These are phyloP conservation scores for Zaprionus nigranus DNA, from an alignment of 1,140 invertebrate genomes.

Conservation along the genomic window DNA sequence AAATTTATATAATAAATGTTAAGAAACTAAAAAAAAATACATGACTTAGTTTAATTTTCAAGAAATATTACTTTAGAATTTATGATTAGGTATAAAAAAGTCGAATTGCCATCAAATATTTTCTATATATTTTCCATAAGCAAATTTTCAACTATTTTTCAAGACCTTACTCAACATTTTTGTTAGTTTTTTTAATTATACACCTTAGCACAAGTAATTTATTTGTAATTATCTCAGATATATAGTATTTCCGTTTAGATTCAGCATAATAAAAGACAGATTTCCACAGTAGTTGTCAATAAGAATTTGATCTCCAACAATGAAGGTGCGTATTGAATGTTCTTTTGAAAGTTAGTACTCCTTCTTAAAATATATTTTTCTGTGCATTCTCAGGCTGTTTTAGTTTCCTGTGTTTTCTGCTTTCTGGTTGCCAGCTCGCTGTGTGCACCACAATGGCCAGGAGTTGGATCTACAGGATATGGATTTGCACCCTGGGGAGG, in stretches of 20 bases:
- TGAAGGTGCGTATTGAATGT: constrained; percentile 56
- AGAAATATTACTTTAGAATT: background rate
- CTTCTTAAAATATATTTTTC: background rate
- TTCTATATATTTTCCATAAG: background rate
- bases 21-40: background rate
- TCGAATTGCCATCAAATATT: background rate
- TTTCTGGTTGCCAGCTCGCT: constrained; percentile 27
- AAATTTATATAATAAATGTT: background rate
- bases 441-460: constrained; percentile 54
- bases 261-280: constrained; percentile 27
- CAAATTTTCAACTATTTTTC: background rate
- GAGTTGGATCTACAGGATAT: constrained; percentile 48
- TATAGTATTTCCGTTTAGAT: constrained; percentile 53
- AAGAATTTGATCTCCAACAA: constrained; percentile 39
- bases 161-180: constrained; percentile 9
- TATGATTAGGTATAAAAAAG: no score
- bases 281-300: constrained; percentile 30
- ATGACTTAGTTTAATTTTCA: background rate
- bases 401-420: constrained; percentile 30
- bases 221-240: constrained; percentile 49
- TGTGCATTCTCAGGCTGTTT: constrained; percentile 9
- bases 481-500: constrained; percentile 65
- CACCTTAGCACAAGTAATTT: background rate
- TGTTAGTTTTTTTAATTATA: constrained; percentile 51
- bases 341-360: background rate